These are phyloP conservation scores for Cynoglossus semilaevis DNA, from an alignment of 2,113 vertebrate genomes.

Conservation along the genomic window DNA sequence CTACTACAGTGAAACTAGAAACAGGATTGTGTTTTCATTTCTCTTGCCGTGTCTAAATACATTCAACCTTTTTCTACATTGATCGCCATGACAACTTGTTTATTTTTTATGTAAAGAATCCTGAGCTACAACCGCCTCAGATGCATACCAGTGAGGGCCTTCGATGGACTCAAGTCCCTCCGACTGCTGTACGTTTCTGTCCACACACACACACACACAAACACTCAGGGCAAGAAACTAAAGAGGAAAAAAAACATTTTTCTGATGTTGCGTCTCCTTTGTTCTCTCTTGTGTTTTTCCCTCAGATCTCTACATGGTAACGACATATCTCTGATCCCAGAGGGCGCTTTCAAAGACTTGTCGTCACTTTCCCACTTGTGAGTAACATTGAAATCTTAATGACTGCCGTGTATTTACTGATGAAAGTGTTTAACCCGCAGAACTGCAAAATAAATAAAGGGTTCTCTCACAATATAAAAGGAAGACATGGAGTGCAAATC, in stretches of 20 bases:
- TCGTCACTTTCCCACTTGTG: slow-evolving; percentile 94
- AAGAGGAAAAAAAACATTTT: slow-evolving; percentile 1
- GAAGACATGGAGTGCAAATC: too few relatives aligned
- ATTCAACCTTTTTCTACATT: background rate
- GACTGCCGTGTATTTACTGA: slow-evolving; percentile 5
- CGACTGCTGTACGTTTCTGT: slow-evolving; percentile 86
- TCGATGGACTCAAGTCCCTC: slow-evolving; percentile 89
- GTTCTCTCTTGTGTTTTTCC: slow-evolving; percentile 8
- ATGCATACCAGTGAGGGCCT: slow-evolving; percentile 88
- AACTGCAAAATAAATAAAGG: slow-evolving; percentile 12
- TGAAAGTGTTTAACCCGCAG: slow-evolving; percentile 10
- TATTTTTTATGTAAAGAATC: slow-evolving; percentile 79
- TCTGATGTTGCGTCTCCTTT: slow-evolving; percentile 1
- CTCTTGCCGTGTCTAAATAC: background rate
- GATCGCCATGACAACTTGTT: slow-evolving; percentile 34
- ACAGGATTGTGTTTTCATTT: slow-evolving; percentile 19
- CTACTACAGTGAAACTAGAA: slow-evolving; percentile 18
- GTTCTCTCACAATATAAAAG: background rate
- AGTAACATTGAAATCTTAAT: slow-evolving; percentile 70
- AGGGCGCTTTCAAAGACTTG: slow-evolving; percentile 94
- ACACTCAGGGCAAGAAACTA: background rate
- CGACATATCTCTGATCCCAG: slow-evolving; percentile 93
- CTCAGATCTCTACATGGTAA: slow-evolving; percentile 95
- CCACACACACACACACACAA: background rate
- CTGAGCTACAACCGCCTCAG: slow-evolving; percentile 93